Evolutionary conservation across 2,797 vertebrate species (phyloP).

Genomic region (Pteropus rufus): DNA sequence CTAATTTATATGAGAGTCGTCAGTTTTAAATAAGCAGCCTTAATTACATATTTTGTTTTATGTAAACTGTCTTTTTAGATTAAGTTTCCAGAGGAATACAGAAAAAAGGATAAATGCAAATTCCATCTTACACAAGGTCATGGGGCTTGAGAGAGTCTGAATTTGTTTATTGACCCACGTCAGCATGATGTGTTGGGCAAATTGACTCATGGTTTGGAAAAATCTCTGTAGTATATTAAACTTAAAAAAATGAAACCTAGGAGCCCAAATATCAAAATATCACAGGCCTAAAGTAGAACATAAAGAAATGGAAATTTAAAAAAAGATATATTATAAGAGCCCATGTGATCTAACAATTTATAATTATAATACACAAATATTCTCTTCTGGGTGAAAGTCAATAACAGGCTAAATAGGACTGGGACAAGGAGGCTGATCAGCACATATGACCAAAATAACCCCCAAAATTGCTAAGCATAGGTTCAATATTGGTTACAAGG

Average conservation of each 20-base stretch:
- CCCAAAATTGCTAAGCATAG: background rate
- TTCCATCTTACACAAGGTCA: conserved; percentile 60
- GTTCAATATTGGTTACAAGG: background rate
- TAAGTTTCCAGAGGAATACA: conserved; percentile 23
- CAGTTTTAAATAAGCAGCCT: conserved; percentile 66
- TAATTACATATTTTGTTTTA: conserved; percentile 45
- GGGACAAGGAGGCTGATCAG: background rate
- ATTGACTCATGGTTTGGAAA: background rate
- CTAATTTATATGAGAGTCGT: conserved; percentile 73
- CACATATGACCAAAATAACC: background rate
- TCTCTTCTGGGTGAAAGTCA: background rate
- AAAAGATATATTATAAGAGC: background rate
- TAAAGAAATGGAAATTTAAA: background rate
- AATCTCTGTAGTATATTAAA: background rate
- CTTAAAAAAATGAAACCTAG: background rate
- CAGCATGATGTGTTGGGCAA: conserved; percentile 57
- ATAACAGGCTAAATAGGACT: background rate
- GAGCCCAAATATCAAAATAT: background rate
- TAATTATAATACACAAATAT: background rate
- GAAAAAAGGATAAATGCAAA: conserved; percentile 61
- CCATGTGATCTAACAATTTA: background rate
- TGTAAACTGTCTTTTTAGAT: conserved; percentile 22
- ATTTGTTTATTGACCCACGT: conserved; percentile 74
- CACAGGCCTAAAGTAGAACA: background rate
- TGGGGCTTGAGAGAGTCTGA: conserved; percentile 66